A percentile compares a stretch with the other conserved stretches of the same genome.
These are phyloP conservation scores for Acleris holmiana DNA, from an alignment of 2,888 invertebrate species.

Conservation along the genomic window DNA sequence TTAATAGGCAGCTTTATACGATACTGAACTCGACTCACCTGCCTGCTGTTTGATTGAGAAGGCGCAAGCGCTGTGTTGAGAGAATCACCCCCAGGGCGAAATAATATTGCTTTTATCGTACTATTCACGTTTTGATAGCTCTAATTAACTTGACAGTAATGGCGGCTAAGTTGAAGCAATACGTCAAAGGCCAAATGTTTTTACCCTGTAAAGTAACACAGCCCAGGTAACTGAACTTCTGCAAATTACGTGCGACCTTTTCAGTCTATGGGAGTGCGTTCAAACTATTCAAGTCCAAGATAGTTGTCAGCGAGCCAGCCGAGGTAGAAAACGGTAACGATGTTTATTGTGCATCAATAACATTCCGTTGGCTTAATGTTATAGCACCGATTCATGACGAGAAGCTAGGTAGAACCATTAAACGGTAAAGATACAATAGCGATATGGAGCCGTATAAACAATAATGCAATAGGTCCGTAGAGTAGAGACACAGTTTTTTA, in stretches of 20 bases:
- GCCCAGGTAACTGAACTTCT: not conserved
- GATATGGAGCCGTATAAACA: not conserved
- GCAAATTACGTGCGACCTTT: not conserved
- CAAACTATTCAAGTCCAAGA: constrained; percentile 17
- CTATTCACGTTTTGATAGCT: too few species aligned
- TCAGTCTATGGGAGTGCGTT: not conserved
- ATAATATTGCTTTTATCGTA: too few species aligned
- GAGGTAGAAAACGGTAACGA: constrained; percentile 20
- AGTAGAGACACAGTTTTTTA: too few species aligned
- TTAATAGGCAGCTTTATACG: too few species aligned
- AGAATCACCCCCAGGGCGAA: too few species aligned
- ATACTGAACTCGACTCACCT: too few species aligned
- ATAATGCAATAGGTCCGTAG: not conserved
- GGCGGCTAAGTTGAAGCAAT: too few species aligned
- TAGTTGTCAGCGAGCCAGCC: constrained; percentile 27
- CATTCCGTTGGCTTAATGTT: constrained; percentile 13
- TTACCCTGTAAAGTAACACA: too few species aligned
- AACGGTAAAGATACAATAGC: not conserved
- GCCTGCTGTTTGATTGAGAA: too few species aligned
- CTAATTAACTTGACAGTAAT: too few species aligned
- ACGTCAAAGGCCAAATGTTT: too few species aligned
- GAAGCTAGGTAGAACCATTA: not conserved
- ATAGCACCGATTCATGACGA: not conserved
- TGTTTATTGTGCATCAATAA: constrained; percentile 10
- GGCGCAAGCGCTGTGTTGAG: too few species aligned